Conservation (phyloP, 2,113 vertebrate species). For the Lethenteron reissneri region DNA sequence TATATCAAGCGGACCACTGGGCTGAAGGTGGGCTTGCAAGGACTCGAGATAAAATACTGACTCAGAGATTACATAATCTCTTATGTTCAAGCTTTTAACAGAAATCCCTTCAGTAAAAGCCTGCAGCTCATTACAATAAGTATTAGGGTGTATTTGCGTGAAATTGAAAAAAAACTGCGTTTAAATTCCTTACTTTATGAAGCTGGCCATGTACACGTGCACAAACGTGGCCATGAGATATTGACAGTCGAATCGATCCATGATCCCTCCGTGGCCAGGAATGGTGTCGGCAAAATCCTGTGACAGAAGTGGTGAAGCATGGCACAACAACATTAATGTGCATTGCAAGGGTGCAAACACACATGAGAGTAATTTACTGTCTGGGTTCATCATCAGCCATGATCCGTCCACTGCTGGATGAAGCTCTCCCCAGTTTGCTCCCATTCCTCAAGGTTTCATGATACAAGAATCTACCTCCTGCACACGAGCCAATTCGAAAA, state of each 20-base stretch:
- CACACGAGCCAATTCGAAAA: no score
- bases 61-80: background rate
- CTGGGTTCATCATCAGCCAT: background rate
- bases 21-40: background rate
- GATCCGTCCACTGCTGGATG: background rate
- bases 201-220: slow-evolving; percentile 97
- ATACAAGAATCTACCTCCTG: no score
- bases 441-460: no score
- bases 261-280: slow-evolving; percentile 83
- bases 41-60: background rate
- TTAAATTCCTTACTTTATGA: slow-evolving; percentile 46
- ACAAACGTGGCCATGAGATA: slow-evolving; percentile 98
- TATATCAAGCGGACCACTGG: background rate
- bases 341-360: no score
- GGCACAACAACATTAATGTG: background rate
- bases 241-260: slow-evolving; percentile 97
- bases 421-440: no score
- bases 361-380: background rate
- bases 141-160: background rate
- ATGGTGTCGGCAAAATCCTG: slow-evolving; percentile 97
- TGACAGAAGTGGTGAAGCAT: background rate
- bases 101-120: background rate
- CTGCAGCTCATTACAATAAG: background rate
- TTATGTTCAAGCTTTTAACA: background rate
- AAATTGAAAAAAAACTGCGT: background rate